phyloP scores from a whole-genome alignment of 2,888 invertebrate species.

The Drosophila hawaiiensis region DNA sequence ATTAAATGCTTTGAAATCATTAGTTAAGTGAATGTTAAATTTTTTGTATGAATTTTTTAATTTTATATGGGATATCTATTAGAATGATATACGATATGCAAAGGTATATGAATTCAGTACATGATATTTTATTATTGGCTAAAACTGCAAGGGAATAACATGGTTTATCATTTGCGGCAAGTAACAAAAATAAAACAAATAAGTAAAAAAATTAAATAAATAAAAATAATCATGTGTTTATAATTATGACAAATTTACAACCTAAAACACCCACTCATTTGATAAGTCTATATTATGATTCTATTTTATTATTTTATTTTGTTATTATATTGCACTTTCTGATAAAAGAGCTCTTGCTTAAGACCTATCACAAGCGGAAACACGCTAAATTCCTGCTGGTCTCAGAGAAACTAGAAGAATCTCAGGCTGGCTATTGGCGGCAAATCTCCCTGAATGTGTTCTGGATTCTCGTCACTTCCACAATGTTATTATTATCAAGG shows the following conservation, averaged over 20 bases:
- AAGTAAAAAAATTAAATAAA: background rate
- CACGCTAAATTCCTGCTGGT: background rate
- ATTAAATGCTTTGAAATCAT: slow-evolving; percentile 6
- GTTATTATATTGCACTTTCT: background rate
- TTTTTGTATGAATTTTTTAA: background rate
- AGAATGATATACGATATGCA: background rate
- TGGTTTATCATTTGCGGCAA: background rate
- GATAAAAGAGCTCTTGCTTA: background rate
- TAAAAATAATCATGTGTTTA: background rate
- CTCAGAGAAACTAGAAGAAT: too few species aligned
- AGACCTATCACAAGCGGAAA: background rate
- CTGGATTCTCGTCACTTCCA: background rate
- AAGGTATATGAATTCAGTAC: background rate
- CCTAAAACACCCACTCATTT: background rate
- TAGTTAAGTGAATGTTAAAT: background rate
- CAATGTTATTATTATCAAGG: background rate
- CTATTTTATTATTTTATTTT: background rate
- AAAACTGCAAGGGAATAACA: background rate
- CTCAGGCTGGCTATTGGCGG: too few species aligned
- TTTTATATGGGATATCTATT: background rate
- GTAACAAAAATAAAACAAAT: background rate
- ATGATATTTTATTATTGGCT: background rate
- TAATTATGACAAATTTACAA: too few species aligned
- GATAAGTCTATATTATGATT: background rate
- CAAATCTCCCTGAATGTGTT: too few species aligned